These are phyloP conservation scores for Pocota personata DNA, from an alignment of 2,888 invertebrate genomes.

Conservation along the genomic window DNA sequence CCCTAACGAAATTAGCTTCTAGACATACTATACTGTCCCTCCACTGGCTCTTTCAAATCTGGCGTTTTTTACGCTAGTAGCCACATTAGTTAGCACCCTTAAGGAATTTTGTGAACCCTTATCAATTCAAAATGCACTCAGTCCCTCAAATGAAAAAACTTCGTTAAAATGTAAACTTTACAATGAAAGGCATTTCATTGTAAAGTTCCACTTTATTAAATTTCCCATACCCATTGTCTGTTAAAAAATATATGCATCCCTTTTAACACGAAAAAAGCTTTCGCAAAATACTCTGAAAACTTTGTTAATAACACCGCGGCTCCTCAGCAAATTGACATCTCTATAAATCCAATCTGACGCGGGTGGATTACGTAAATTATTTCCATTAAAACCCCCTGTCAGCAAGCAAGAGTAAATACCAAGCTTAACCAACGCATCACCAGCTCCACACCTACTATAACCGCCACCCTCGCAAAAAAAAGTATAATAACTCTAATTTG, in stretches of 20 bases:
- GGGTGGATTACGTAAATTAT: conserved; percentile 14
- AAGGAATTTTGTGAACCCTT: too few relatives aligned
- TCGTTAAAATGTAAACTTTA: too few relatives aligned
- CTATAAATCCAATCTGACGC: conserved; percentile 50
- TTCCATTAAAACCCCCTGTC: conserved; percentile 14
- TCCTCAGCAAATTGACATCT: conserved; percentile 30
- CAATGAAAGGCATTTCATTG: background rate
- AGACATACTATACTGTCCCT: too few relatives aligned
- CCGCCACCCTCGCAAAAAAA: background rate
- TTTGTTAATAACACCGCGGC: conserved; percentile 46
- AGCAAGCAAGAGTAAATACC: background rate
- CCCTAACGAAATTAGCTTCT: too few relatives aligned
- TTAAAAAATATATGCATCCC: background rate
- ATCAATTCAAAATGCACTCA: too few relatives aligned
- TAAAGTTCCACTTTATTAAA: conserved; percentile 12
- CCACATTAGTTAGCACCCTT: too few relatives aligned
- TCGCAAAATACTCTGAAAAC: conserved; percentile 21
- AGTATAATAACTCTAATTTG: conserved; percentile 45
- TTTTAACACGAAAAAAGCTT: background rate
- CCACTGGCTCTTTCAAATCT: too few relatives aligned
- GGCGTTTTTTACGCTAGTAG: too few relatives aligned
- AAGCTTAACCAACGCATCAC: background rate
- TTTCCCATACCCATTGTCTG: background rate
- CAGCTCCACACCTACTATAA: background rate
- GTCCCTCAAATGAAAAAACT: too few relatives aligned